Evolutionary conservation across 2,888 invertebrate genomes (phyloP), one percentile per base, ranked within the genome.

Genomic region (Cordilura impudica): DNA sequence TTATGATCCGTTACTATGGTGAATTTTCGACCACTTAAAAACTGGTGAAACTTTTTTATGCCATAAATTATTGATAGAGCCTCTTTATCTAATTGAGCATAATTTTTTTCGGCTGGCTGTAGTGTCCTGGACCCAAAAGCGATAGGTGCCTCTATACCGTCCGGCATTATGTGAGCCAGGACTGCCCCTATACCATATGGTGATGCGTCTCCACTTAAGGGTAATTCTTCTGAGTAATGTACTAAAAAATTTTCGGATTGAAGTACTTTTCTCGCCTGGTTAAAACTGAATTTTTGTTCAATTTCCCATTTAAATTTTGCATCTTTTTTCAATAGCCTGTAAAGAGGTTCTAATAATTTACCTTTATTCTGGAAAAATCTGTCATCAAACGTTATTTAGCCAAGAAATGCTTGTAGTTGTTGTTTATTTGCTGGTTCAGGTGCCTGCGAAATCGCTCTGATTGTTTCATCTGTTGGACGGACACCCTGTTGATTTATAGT

Each of bases 141-240:
- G n/a, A 71, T 60, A 29, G 56, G 67, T 31, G 65, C 14, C 35
- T 58, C 29, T 43, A 35, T 43, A 23, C 60, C 69, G 54, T 81
- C 54, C 21, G 70, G 67, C 74, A 70, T 61, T 26, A 66, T 26
- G 12, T 69, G 29, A 31, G 58, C 39, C 18, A 65, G 31, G 8
- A 73, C 71, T 18, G 81, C 74, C 12, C 78, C 71, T 8, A 81
- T 54, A 39, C 77, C 73, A 18, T 77, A 73, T 2, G 76, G 69
- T 7, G 69, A 69, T 5, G 76, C 73, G 31, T 76, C 76, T 29
- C 73, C 67, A 31, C 63, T 19, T 26, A 80, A 60, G 12, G 63
- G 69, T 12, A 72, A 39, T 4, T 69, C 54, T 29, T 43, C 14
- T 2, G 69, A 69, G n/a, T 69, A 69, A 18, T 69, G 58, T 4